Base-by-base conservation (phyloP, 2,113 vertebrate species). In the Tylochromis polylepis region DNA sequence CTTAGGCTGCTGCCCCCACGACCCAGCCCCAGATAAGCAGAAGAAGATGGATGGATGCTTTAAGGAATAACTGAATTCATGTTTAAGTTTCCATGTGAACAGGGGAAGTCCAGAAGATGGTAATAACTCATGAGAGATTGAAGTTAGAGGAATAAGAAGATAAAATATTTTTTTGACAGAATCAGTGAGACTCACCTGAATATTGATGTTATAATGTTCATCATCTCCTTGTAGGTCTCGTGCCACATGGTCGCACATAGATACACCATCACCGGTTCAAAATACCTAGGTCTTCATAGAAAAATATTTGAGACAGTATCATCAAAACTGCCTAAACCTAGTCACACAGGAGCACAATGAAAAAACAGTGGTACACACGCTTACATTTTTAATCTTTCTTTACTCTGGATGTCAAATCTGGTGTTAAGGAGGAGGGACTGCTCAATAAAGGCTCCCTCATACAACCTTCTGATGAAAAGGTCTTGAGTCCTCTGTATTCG, bases 181-280 rank as follows among this genome's bases (percentile, higher is more conserved):
- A 18, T 31, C 3, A 20, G 1, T 36, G 9, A 20, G 22, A 85
- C 75, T 93, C 89, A 96, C 96, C 96, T 94, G 83, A 97, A 96
- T 51, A 96, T 93, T 41, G 96, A 97, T 5, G 95, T 95, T 1
- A 97, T 88, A 4, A 96, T 96, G 60, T 95, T 96, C 83, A 94
- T 91, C 94, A 97, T 96, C 91, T 97, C 96, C 4, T 92, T 90
- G 11, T 89, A 86, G 20, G 88, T 96, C 84, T 96, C 96, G 24
- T 97, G 96, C 96, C 96, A 97, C 96, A 97, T 97, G 18, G 96
- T 97, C 3, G 95, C 95, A 83, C 96, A 96, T 8, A 96, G 82
- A 77, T 95, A 96, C 14, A 96, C n/a, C 79, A 62, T 95, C 5
- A 83, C 31, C 0, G 56, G 57, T 3, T 92, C 90, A 16, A 11